These are phyloP conservation scores for Cyprinodon tularosa DNA, from an alignment of 2,113 vertebrate genomes.

Conservation along the genomic window DNA sequence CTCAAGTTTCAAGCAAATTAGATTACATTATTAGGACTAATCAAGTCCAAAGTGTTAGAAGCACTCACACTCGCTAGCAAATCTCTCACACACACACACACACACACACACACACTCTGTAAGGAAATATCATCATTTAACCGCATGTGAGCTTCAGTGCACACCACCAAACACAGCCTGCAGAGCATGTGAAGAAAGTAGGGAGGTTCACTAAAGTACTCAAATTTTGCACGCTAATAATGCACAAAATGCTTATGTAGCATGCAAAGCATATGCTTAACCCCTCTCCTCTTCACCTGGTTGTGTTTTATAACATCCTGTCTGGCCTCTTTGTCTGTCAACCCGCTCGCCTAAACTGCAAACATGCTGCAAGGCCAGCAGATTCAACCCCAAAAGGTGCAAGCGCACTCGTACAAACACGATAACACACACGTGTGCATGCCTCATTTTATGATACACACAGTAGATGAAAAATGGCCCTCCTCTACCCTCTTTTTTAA, in stretches of 20 bases:
- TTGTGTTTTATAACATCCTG: slow-evolving; percentile 72
- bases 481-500: slow-evolving; percentile 53
- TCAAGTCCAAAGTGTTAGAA: slow-evolving; percentile 70
- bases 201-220: not conserved
- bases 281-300: slow-evolving; percentile 44
- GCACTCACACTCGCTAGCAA: slow-evolving; percentile 30
- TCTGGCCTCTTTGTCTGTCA: slow-evolving; percentile 73
- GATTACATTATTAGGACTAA: slow-evolving; percentile 80
- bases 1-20: slow-evolving; percentile 79
- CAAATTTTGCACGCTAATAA: slow-evolving; percentile 2
- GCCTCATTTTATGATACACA: not conserved
- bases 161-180: not conserved
- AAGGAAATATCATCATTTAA: slow-evolving; percentile 15
- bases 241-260: slow-evolving; percentile 10
- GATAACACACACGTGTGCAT: slow-evolving; percentile 10
- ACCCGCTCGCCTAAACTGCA: slow-evolving; percentile 69
- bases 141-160: slow-evolving; percentile 3
- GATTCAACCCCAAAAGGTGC: slow-evolving; percentile 65
- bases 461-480: slow-evolving; percentile 67
- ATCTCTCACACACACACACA: not conserved
- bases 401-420: slow-evolving; percentile 31
- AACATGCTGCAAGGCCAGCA: slow-evolving; percentile 74
- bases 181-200: slow-evolving; percentile 6
- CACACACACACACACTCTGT: not conserved
- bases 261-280: slow-evolving; percentile 15